Evolutionary conservation across 2,113 vertebrate genomes (phyloP), one percentile per base, ranked within the genome.

Genomic region (Phaethon lepturus): DNA sequence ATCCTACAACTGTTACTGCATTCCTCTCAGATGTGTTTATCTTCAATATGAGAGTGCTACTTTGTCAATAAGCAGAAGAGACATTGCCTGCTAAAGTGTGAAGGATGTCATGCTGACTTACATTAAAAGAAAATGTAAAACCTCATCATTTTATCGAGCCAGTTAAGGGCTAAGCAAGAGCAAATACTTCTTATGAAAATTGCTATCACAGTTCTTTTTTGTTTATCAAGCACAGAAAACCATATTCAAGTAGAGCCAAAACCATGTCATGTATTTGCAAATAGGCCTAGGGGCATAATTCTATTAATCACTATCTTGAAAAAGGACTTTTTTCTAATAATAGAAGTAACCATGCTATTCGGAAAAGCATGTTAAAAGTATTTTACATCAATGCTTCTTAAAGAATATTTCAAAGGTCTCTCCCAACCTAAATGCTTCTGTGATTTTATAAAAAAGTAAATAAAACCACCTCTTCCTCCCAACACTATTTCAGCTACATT

Each of bases 41-140:
- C 18, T 84, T 80, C 44, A 72, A n/a, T 20, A 45, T 2, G 4
- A 49, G n/a, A 77, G 26, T 29, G 55, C 15, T 82, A 59, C 53
- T 88, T 69, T 64, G 59, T 66, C 92, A 64, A 50, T 75, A 93
- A 81, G 52, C 62, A 96, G 77, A 87, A 62, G 40, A 86, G 29
- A 58, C 17, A 9, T 22, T 49, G 28, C 47, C 40, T 77, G 35
- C 25, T 90, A 1, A 76, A 63, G 45, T 33, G 31, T 2, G 2
- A 93, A 73, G 67, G 71, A 73, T 82, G 26, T 64, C 71, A 50
- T 4, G 18, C 66, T 82, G 74, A 59, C 60, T 81, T 85, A 53
- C 1, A 35, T 49, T 11, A 60, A 62, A 90, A 85, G 29, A 76
- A 89, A 72, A 82, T 60, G 49, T 6, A 82, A 79, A 89, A 45